These are phyloP conservation scores for Chitala chitala DNA, from an alignment of 2,113 vertebrate genomes.

Conservation along the genomic window DNA sequence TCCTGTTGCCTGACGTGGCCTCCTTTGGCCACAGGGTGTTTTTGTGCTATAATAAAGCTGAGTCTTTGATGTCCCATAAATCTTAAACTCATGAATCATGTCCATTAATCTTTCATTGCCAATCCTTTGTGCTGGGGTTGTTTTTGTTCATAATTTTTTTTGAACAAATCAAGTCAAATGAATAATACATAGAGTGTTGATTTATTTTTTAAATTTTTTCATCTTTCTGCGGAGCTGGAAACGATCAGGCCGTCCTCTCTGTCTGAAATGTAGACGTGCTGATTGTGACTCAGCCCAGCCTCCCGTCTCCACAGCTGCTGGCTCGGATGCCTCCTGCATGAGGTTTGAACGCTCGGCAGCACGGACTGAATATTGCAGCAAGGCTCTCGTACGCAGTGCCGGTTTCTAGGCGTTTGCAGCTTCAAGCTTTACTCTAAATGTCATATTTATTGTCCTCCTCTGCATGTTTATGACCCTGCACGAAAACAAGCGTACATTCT, in stretches of 20 bases:
- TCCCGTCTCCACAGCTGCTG: neutral
- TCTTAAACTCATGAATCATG: slow-evolving; percentile 31
- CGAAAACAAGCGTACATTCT: too few relatives aligned
- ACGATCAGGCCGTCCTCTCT: slow-evolving; percentile 18
- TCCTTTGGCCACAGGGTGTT: neutral
- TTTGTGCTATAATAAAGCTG: neutral
- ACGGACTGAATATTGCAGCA: too few relatives aligned
- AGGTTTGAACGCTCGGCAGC: neutral
- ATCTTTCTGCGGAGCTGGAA: slow-evolving; percentile 10
- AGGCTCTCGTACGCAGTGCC: too few relatives aligned
- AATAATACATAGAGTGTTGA: slow-evolving; percentile 43
- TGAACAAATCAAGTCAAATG: slow-evolving; percentile 37
- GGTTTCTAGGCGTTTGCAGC: too few relatives aligned
- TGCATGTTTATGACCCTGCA: too few relatives aligned
- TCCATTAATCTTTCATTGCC: slow-evolving; percentile 37
- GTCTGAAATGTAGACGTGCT: neutral
- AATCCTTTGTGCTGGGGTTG: slow-evolving; percentile 19
- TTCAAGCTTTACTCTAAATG: too few relatives aligned
- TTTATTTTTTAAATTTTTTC: slow-evolving; percentile 20
- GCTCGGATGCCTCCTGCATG: neutral
- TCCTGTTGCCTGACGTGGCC: neutral
- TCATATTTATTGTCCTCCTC: too few relatives aligned
- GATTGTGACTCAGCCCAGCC: neutral
- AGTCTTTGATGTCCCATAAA: slow-evolving; percentile 19
- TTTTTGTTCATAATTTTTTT: slow-evolving; percentile 37